phyloP scores from a whole-genome alignment of 2,888 invertebrate species.

The Pyrgus malvae region DNA sequence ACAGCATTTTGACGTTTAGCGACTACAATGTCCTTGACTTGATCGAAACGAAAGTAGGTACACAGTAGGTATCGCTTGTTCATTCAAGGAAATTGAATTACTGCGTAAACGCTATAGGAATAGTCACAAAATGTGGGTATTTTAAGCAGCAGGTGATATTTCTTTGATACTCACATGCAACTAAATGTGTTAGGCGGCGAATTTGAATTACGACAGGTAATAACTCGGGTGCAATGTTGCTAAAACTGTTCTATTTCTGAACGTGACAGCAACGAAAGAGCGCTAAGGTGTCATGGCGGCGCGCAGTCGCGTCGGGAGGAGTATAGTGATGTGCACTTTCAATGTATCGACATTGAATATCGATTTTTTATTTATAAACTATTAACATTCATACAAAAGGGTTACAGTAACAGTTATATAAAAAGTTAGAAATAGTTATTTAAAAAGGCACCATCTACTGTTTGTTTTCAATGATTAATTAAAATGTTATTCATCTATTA shows the following conservation, averaged over 20 bases:
- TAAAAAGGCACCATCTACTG: no score
- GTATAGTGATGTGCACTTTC: constrained; percentile 33
- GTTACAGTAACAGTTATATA: background rate
- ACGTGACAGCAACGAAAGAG: constrained; percentile 44
- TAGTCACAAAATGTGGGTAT: background rate
- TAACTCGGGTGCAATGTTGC: background rate
- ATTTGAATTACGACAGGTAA: background rate
- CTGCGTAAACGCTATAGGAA: no score
- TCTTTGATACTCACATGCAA: background rate
- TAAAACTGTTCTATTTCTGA: constrained; percentile 41
- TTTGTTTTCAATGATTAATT: no score
- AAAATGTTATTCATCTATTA: no score
- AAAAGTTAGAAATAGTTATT: background rate
- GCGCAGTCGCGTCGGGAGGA: constrained; percentile 32
- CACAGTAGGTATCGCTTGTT: no score
- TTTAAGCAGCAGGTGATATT: background rate
- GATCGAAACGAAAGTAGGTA: no score
- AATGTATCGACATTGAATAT: constrained; percentile 5
- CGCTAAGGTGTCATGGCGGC: constrained; percentile 50
- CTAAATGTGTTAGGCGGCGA: background rate
- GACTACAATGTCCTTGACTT: no score
- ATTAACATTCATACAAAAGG: background rate
- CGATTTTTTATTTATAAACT: background rate
- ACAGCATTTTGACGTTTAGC: background rate
- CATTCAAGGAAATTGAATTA: no score